Base-by-base conservation (phyloP, 2,797 vertebrate species). In the Cynopterus sphinx region DNA sequence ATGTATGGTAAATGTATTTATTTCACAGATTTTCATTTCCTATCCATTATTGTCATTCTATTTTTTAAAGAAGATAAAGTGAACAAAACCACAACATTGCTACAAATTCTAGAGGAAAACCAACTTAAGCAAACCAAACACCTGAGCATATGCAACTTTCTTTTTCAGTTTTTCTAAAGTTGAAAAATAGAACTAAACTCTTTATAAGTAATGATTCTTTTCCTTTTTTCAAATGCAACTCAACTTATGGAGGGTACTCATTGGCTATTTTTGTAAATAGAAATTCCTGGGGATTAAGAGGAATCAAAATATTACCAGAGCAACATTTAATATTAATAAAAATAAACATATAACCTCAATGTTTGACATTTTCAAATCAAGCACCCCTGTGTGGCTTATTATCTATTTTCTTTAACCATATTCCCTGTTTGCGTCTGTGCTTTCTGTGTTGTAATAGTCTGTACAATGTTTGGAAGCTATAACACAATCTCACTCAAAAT, bases 321-420 rank as follows among this genome's bases (percentile, higher is more conserved):
- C 83, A 55, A 15, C 12, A 95, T 75, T 90, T 93, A 84, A 51
- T 89, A 91, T 33, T 94, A 90, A 68, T 10, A 86, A 91, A 94
- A 97, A 70, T 67, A 93, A 71, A 17, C 16, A n/a, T 10, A 74
- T 11, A 71, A 33, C n/a, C 8, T 46, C 0, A 0, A 51, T 57
- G 3, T 43, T 33, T 75, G n/a, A 36, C 33, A 74, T 59, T 87
- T 91, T 77, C 39, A 79, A 92, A 31, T 17, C 36, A 84, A 71
- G 12, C 9, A 51, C 46, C 7, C 53, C 59, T 77, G 24, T 19
- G 24, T 51, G 9, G 4, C 2, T 16, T 21, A 17, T 93, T 97
- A 31, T 73, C 39, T 68, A 36, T 1, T 68, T 96, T 82, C 19
- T 65, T 86, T 79, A 71, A 51, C 19, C 36, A 36, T 79, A 65